These are phyloP conservation scores for Pristionchus maxplancki DNA, from an alignment of 2,888 invertebrate genomes.

Conservation along the genomic window DNA sequence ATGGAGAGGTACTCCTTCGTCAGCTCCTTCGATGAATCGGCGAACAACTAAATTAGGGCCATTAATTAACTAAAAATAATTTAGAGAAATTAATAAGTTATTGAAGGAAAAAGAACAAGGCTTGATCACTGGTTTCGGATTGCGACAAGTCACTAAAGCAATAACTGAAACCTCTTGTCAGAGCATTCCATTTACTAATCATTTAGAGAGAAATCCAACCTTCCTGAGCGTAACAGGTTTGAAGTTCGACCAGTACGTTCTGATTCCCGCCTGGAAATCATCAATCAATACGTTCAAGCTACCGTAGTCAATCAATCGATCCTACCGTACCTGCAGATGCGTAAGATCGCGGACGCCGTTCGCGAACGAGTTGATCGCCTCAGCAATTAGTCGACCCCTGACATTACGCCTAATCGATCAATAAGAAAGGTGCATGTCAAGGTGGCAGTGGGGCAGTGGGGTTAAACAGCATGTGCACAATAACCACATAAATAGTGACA, in stretches of 20 bases:
- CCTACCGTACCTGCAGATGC: conserved; percentile 30
- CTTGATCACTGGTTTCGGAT: too few relatives aligned
- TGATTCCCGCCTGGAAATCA: conserved; percentile 17
- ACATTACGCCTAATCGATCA: background rate
- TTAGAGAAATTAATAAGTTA: too few relatives aligned
- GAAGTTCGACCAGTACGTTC: background rate
- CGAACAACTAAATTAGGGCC: background rate
- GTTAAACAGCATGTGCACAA: too few relatives aligned
- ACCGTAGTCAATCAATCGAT: background rate
- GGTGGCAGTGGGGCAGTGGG: too few relatives aligned
- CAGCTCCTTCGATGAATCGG: background rate
- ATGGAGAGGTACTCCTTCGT: background rate
- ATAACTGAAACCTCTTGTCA: too few relatives aligned
- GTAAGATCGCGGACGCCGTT: background rate
- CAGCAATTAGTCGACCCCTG: background rate
- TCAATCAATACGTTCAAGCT: background rate
- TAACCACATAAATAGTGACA: too few relatives aligned
- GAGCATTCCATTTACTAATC: too few relatives aligned
- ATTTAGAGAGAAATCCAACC: too few relatives aligned
- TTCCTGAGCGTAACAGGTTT: background rate
- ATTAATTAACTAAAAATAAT: background rate
- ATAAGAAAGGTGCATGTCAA: background rate
- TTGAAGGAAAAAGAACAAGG: too few relatives aligned
- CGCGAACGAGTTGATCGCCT: conserved; percentile 36
- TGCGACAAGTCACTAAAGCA: too few relatives aligned